These are phyloP conservation scores for Harpegnathos saltator DNA, from an alignment of 1,140 invertebrate genomes.

Conservation along the genomic window DNA sequence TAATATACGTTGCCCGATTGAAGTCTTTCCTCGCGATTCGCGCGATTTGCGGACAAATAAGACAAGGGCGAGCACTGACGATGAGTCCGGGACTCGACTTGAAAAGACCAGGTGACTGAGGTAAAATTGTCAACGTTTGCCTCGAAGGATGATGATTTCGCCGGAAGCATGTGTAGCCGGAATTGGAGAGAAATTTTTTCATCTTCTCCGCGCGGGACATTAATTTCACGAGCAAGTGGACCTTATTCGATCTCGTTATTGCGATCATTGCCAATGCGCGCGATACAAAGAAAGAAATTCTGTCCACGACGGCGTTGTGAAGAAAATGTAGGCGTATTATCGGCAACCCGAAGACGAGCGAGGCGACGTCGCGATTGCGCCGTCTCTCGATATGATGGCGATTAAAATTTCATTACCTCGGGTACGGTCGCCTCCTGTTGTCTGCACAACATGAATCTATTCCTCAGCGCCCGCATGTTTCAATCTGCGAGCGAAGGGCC, in stretches of 20 bases:
- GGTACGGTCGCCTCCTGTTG: slow-evolving; percentile 67
- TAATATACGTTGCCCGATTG: neutral
- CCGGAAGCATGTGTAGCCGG: too few relatives aligned
- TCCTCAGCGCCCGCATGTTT: slow-evolving; percentile 71
- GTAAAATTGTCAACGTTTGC: neutral
- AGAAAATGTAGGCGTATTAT: neutral
- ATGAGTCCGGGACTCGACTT: neutral
- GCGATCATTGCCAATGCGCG: too few relatives aligned
- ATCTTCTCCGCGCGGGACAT: too few relatives aligned
- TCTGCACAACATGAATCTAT: slow-evolving; percentile 70
- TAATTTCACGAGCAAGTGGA: neutral
- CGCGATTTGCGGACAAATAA: neutral
- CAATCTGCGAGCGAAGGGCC: slow-evolving; percentile 1
- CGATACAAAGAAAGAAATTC: too few relatives aligned
- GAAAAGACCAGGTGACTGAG: too few relatives aligned
- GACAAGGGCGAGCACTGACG: neutral
- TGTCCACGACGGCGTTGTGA: too few relatives aligned
- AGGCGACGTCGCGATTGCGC: neutral
- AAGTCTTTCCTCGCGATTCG: neutral
- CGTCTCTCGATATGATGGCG: slow-evolving; percentile 12
- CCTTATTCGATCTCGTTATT: too few relatives aligned
- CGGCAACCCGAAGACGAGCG: neutral
- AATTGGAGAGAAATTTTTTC: too few relatives aligned
- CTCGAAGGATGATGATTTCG: too few relatives aligned
- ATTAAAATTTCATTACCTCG: slow-evolving; percentile 64